phyloP scores from a whole-genome alignment of 2,888 invertebrate species.

The Nemotelus pantherinus region DNA sequence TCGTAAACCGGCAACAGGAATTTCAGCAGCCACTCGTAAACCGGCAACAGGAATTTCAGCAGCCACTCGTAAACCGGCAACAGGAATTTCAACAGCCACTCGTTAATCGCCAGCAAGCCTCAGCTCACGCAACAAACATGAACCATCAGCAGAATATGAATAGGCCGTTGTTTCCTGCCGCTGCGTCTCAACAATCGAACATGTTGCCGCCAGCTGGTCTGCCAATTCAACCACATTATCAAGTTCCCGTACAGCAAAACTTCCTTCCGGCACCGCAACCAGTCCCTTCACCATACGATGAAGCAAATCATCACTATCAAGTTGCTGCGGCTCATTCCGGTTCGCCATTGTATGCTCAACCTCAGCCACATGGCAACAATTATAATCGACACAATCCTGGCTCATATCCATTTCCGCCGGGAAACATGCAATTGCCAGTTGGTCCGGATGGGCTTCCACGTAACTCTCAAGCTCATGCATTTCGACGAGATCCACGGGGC shows the following conservation, averaged over 20 bases:
- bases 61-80: background rate
- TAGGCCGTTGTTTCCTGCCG: background rate
- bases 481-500: too few species aligned
- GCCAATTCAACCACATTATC: background rate
- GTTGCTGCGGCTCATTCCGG: background rate
- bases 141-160: background rate
- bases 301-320: background rate
- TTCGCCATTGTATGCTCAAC: too few species aligned
- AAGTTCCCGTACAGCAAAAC: background rate
- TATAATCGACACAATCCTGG: too few species aligned
- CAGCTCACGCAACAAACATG: background rate
- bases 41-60: background rate
- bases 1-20: background rate
- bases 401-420: too few species aligned
- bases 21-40: background rate
- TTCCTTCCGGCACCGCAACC: background rate
- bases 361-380: too few species aligned
- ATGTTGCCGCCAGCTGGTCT: background rate
- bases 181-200: background rate
- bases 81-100: background rate
- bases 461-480: too few species aligned
- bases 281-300: slow-evolving; percentile 1
- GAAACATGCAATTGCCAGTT: too few species aligned
- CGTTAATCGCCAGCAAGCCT: background rate
- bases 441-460: too few species aligned